phyloP scores from a whole-genome alignment of 2,888 invertebrate species.

The Aspidiotus rigidus region DNA sequence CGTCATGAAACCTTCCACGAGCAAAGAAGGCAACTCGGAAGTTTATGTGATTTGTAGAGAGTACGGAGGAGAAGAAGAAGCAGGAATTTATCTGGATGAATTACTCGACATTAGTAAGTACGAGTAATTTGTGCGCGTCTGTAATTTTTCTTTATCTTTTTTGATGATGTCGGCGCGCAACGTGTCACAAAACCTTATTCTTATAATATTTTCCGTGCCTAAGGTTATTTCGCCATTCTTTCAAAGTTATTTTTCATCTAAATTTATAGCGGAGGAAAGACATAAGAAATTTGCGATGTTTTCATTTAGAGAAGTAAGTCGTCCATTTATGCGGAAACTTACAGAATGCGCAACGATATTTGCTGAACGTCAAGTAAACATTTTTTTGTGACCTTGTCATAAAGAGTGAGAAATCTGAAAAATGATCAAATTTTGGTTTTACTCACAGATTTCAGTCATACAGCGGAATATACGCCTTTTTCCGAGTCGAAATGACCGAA shows the following conservation, averaged over 20 bases:
- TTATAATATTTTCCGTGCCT: not conserved
- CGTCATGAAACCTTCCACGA: conserved; percentile 79
- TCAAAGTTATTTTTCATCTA: not conserved
- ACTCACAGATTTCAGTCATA: conserved; percentile 3
- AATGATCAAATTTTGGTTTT: not conserved
- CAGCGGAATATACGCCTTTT: conserved; percentile 21
- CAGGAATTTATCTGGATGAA: conserved; percentile 42
- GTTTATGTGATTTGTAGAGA: conserved; percentile 69
- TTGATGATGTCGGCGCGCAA: no score
- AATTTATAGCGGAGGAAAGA: conserved; percentile 13
- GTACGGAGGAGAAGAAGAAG: conserved; percentile 42
- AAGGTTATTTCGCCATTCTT: not conserved
- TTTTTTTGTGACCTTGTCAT: conserved; percentile 10
- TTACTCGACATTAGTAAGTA: conserved; percentile 39
- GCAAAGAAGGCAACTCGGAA: conserved; percentile 93
- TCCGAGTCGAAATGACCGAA: not conserved
- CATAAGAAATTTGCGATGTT: conserved; percentile 21
- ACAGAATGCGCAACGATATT: not conserved
- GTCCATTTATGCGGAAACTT: not conserved
- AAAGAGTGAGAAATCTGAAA: not conserved
- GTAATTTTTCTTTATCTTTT: no score
- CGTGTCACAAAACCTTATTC: not conserved
- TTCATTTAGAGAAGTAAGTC: not conserved
- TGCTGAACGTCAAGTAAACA: not conserved
- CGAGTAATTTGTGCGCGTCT: no score